Evolutionary conservation across 2,797 vertebrate species (phyloP).

Genomic region (Acridotheres tristis): DNA sequence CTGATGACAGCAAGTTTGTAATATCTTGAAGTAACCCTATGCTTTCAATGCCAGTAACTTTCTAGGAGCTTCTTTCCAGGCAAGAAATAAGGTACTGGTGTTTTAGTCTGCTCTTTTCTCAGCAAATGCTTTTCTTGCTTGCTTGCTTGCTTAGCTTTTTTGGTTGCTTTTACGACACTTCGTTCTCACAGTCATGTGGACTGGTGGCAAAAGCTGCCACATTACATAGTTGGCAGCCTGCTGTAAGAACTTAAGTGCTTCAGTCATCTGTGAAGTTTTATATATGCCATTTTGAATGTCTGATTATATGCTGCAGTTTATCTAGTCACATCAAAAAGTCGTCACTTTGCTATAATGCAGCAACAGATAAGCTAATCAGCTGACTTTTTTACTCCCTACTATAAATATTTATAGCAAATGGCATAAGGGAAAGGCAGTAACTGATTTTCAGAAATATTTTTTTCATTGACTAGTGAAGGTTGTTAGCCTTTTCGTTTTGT

Average conservation of each 20-base stretch:
- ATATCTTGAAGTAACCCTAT: background rate
- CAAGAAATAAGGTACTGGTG: background rate
- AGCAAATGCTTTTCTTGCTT: background rate
- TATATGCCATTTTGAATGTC: background rate
- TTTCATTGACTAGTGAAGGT: background rate
- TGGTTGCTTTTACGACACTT: background rate
- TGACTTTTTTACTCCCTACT: background rate
- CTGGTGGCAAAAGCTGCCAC: background rate
- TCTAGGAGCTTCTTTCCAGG: slow-evolving; percentile 10
- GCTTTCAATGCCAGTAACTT: background rate
- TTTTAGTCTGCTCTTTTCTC: background rate
- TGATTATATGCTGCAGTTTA: background rate
- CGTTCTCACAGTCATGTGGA: background rate
- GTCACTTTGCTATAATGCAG: background rate
- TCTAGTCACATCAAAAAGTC: background rate
- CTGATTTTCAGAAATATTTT: background rate
- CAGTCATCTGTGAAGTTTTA: background rate
- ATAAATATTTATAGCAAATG: background rate
- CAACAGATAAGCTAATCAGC: background rate
- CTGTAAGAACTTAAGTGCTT: background rate
- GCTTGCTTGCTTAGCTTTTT: background rate
- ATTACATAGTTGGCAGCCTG: background rate
- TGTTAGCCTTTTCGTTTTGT: background rate
- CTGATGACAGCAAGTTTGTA: background rate
- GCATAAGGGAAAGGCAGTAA: background rate